These are phyloP conservation scores for Stigmatopora nigra DNA, from an alignment of 2,113 vertebrate species.

Conservation along the genomic window DNA sequence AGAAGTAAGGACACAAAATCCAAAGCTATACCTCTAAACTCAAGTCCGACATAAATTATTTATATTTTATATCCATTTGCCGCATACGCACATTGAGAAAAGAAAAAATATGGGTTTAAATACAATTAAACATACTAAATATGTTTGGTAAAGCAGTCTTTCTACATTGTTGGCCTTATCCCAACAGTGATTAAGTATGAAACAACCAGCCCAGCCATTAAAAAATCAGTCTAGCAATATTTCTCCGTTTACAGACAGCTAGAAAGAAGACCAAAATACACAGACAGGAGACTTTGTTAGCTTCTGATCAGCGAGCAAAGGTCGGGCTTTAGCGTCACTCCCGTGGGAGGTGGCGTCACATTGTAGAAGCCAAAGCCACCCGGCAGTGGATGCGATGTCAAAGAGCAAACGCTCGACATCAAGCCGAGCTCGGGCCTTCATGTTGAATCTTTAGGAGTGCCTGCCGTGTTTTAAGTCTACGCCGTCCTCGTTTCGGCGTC, in stretches of 20 bases:
- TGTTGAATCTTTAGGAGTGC: constrained; percentile 41
- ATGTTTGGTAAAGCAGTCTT: too few relatives aligned
- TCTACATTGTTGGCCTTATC: too few relatives aligned
- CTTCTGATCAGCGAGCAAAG: constrained; percentile 61
- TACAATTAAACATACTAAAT: too few relatives aligned
- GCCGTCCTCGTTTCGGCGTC: constrained; percentile 8
- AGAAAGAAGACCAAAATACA: constrained; percentile 32
- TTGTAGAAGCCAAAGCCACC: constrained; percentile 37
- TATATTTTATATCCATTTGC: too few relatives aligned
- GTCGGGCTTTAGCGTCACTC: constrained; percentile 33
- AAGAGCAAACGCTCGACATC: constrained; percentile 31
- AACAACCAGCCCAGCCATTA: neutral
- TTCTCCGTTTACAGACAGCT: constrained; percentile 20
- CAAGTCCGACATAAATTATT: too few relatives aligned
- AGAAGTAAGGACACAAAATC: too few relatives aligned
- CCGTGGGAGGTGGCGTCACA: constrained; percentile 37
- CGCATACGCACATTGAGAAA: too few relatives aligned
- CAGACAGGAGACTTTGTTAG: constrained; percentile 64
- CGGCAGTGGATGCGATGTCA: constrained; percentile 38
- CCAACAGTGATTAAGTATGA: too few relatives aligned
- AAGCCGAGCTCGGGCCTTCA: constrained; percentile 26
- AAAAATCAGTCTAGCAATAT: neutral
- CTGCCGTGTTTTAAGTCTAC: constrained; percentile 29
- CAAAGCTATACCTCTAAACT: too few relatives aligned
- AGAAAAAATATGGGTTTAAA: too few relatives aligned